Evolutionary conservation across 2,797 vertebrate species (phyloP).

Genomic region (Alosa sapidissima): DNA sequence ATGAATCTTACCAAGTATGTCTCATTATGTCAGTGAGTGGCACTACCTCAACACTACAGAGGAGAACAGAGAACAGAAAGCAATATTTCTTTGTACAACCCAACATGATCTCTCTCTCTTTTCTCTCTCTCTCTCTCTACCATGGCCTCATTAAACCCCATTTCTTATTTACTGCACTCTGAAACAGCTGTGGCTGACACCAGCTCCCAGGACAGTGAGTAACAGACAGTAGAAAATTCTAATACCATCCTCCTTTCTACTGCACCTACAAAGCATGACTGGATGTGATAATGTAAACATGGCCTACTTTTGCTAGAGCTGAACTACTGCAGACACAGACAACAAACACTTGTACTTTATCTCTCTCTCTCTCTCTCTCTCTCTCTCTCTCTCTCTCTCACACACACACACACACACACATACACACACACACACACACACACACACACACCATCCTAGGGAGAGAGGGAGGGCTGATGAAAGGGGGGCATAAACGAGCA

Average conservation of each 20-base stretch:
- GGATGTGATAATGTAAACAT: background rate
- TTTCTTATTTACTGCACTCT: conserved; percentile 35
- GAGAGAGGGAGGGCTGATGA: background rate
- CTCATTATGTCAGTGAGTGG: background rate
- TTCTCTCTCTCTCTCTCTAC: conserved; percentile 35
- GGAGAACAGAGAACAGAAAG: conserved; percentile 38
- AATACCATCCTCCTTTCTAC: conserved; percentile 37
- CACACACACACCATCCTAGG: background rate
- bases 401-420: background rate
- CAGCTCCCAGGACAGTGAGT: conserved; percentile 44
- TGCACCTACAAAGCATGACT: conserved; percentile 18
- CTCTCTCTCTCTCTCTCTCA: too few species aligned
- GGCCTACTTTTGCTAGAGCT: background rate
- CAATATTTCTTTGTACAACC: conserved; percentile 19
- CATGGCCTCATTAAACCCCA: conserved; percentile 45
- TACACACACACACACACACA: background rate
- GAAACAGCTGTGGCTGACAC: conserved; percentile 39
- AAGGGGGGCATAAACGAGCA: background rate
- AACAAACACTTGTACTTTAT: too few species aligned
- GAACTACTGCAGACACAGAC: too few species aligned
- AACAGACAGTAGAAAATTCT: conserved; percentile 45
- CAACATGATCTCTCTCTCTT: conserved; percentile 32
- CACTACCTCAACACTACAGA: background rate
- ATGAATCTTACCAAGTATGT: conserved; percentile 45
- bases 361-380: too few species aligned